These are phyloP conservation scores for Phataginus tetradactyla DNA, from an alignment of 2,797 vertebrate genomes.

Conservation along the genomic window DNA sequence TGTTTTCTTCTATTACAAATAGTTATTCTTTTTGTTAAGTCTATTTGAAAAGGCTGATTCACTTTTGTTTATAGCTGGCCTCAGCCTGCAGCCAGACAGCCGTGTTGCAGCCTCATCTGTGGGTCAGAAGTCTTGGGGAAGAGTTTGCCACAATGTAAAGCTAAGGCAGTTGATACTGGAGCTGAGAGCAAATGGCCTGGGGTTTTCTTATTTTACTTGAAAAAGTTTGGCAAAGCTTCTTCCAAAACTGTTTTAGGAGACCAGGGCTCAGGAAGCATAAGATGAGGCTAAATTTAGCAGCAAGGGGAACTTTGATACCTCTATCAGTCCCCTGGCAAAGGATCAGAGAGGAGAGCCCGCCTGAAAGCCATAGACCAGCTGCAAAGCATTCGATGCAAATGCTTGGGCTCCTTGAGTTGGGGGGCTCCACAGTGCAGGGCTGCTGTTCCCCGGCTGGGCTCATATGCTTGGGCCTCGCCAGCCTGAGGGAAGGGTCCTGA, in stretches of 20 bases:
- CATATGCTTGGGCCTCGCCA: neutral
- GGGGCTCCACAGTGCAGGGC: neutral
- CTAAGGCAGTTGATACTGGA: neutral
- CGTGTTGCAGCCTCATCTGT: neutral
- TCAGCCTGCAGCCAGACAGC: constrained; percentile 40
- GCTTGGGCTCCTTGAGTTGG: neutral
- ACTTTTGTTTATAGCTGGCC: constrained; percentile 61
- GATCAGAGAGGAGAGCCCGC: neutral
- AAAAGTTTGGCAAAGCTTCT: neutral
- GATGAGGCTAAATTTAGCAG: neutral
- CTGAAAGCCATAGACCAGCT: neutral
- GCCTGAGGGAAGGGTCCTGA: neutral
- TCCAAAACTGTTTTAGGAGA: neutral
- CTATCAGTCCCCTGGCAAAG: accelerated
- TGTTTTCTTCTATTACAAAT: constrained; percentile 70
- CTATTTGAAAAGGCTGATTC: constrained; percentile 72
- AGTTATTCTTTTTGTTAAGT: constrained; percentile 70
- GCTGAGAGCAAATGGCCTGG: neutral
- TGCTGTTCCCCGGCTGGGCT: neutral
- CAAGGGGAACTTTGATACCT: neutral
- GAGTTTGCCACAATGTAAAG: neutral
- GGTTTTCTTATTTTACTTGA: neutral
- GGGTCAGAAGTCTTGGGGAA: neutral
- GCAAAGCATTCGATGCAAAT: neutral
- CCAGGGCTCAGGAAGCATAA: neutral